Base-by-base conservation (phyloP, 2,888 invertebrate genomes). In the Dicyrtoma fusca region DNA sequence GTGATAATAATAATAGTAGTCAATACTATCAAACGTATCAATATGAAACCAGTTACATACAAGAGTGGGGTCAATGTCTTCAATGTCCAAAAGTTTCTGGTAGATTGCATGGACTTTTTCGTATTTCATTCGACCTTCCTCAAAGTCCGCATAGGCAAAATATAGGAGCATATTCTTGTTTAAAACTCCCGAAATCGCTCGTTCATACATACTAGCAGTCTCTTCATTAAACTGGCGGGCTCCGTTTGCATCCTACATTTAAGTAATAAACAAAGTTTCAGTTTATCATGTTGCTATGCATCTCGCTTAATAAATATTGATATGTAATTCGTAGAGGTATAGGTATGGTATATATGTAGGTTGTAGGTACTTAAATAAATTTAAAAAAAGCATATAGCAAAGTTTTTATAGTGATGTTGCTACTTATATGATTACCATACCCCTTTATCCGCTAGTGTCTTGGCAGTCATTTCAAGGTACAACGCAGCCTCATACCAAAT, bases 401-500 rank as follows among this genome's bases (percentile, higher is more conserved):
- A 73, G 44, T 51, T 5, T 44, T 8, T 44, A 13, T 44, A 13
- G 13, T 10, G 13, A 44, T 44, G 45, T 44, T 44, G 8, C 49
- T n/a, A 49, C 49, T 6, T n/a, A n/a, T 49, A 49, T 49, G 49
- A 49, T 17, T n/a, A 83, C 86, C 89, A 86, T 84, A 92, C 92
- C 84, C 97, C 97, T 85, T 97, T 97, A 84, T 98, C 98, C 63
- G 92, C 91, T 72, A 99, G 87, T 79, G 94, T 88, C 84, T 95
- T 95, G 45, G 96, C 93, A 76, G 96, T 95, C 82, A 95, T 91
- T 84, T 99, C 97, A 61, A 99, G 87, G 85, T 95, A 99, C 83
- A 95, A 92, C 0, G 98, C 97, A 0, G 98, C 97, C 85, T 99
- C 98, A 84, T 96, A 95, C 99, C 99, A 99, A 73, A 99, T 94